phyloP scores from a whole-genome alignment of 2,888 invertebrate genomes.

The Busseola fusca region DNA sequence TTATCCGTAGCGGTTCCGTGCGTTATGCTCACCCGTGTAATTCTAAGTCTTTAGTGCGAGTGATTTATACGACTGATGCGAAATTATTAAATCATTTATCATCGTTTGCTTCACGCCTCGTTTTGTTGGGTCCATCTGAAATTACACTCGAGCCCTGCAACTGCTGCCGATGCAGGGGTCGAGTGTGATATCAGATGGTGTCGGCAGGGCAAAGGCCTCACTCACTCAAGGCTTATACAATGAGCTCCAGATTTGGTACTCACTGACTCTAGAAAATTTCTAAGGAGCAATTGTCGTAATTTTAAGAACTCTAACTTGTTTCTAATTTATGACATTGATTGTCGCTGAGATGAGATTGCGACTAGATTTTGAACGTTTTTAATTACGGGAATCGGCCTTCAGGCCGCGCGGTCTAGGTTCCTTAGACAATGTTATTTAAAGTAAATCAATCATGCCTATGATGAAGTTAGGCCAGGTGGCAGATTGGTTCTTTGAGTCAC shows the following conservation, averaged over 20 bases:
- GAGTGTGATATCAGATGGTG: background rate
- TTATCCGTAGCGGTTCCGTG: constrained; percentile 32
- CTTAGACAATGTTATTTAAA: background rate
- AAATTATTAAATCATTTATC: constrained; percentile 76
- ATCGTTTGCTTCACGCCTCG: constrained; percentile 63
- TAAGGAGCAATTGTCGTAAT: background rate
- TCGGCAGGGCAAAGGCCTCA: background rate
- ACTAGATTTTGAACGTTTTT: background rate
- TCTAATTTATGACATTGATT: background rate
- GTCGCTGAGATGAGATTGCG: background rate
- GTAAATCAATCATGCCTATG: constrained; percentile 2
- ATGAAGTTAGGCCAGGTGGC: constrained; percentile 1
- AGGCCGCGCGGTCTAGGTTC: background rate
- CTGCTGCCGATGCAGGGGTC: constrained; percentile 13
- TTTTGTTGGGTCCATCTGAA: constrained; percentile 50
- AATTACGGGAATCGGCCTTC: too few relatives aligned
- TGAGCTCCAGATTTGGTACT: background rate
- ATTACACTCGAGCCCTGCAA: too few relatives aligned
- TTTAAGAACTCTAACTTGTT: background rate
- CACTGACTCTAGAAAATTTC: background rate
- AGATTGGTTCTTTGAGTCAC: background rate
- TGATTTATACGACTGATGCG: constrained; percentile 69
- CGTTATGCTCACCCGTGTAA: constrained; percentile 45
- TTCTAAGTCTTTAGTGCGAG: constrained; percentile 55
- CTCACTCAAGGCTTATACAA: background rate